Evolutionary conservation across 1,140 invertebrate species (phyloP).

Genomic region (Lordiphosa mommai): DNA sequence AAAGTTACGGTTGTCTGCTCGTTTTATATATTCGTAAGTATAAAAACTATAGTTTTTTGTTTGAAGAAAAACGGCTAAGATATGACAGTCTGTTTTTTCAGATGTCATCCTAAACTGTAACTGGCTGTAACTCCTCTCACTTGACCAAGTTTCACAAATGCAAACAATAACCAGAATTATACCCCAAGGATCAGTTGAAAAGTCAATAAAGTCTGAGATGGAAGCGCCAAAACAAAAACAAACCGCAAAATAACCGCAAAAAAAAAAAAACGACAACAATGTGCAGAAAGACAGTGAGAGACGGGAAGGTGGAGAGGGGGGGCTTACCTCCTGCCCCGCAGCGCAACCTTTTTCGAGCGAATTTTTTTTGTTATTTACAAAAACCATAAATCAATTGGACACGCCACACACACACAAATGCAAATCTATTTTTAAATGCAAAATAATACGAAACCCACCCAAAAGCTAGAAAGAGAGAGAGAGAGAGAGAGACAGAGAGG

Average conservation of each 20-base stretch:
- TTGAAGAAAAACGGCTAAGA: too few relatives aligned
- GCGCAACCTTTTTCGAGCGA: conserved; percentile 58
- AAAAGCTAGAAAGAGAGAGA: conserved; percentile 4
- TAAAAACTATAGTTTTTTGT: too few relatives aligned
- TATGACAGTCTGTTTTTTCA: too few relatives aligned
- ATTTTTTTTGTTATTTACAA: conserved; percentile 67
- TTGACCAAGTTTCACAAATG: conserved; percentile 5
- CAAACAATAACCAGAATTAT: conserved; percentile 12
- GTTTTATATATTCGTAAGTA: too few relatives aligned
- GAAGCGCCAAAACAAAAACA: not conserved
- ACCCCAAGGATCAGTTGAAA: conserved; percentile 13
- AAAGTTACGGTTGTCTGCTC: too few relatives aligned
- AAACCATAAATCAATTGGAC: conserved; percentile 79
- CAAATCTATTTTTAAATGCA: conserved; percentile 79
- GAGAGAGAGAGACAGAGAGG: conserved; percentile 4
- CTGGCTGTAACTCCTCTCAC: too few relatives aligned
- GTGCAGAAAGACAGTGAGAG: conserved; percentile 6
- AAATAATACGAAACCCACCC: conserved; percentile 64
- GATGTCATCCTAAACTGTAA: too few relatives aligned
- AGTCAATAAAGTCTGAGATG: conserved; percentile 3
- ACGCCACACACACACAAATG: conserved; percentile 57
- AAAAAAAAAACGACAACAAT: conserved; percentile 50
- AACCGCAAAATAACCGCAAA: conserved; percentile 73
- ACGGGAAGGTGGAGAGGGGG: too few relatives aligned
- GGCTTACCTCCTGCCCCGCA: conserved; percentile 15